Base-by-base conservation (phyloP, 2,113 vertebrate genomes). In the Chionis minor region DNA sequence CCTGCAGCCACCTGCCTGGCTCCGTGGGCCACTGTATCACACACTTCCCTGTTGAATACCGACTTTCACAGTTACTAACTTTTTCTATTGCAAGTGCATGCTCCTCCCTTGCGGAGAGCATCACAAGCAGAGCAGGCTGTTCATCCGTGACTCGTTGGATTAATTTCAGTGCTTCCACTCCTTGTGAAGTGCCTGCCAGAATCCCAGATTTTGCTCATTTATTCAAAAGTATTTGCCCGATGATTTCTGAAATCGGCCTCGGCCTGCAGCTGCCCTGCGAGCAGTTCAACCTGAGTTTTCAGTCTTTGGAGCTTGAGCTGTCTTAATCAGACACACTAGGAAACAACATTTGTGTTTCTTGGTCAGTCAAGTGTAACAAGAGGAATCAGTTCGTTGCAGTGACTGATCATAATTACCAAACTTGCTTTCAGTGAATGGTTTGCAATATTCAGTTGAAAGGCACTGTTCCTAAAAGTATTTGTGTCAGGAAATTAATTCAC, bases 261-360 rank as follows among this genome's bases (percentile, higher is more conserved):
- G 44, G 61, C 49, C 87, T 81, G 65, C 51, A 79, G 30, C 84
- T 94, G 49, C 71, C 63, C 63, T 74, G 52, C 40, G 72, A 82
- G 88, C 32, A 65, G 40, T 30, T 90, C 56, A 59, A 3, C 44
- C 30, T 1, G 4, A 65, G 56, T 22, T 86, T 82, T 88, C 21
- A 45, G n/a, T 30, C 61, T 89, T 75, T n/a, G 61, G 56, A 83
- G 55, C 33, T n/a, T 54, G 33, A 94, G 75, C 52, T 84, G 47
- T 74, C 90, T 94, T 86, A 88, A 90, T 80, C 61, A 71, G 56
- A 61, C 35, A 40, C 40, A 56, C 84, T 56, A 85, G 45, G 44
- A 92, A 94, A 89, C 52, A 81, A 65, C 12, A 56, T 89, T 89
- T 82, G 33, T 63, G 49, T 89, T 89, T 85, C 81, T 86, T 87